Evolutionary conservation across 2,888 invertebrate genomes (phyloP), one percentile per base, ranked within the genome.

Genomic region (Dasysyrphus tricinctus): DNA sequence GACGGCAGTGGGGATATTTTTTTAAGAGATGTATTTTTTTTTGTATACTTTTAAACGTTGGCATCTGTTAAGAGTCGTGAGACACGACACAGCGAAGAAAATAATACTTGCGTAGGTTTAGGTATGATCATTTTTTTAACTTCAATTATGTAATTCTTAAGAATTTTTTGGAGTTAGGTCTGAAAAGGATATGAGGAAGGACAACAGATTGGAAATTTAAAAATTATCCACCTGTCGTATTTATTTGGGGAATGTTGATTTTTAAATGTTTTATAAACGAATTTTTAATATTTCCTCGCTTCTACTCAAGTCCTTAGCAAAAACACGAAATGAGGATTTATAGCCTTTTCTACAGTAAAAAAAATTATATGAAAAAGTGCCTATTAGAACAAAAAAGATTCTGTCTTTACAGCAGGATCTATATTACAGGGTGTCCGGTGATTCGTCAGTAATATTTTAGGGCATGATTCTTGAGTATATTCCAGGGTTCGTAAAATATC

Each of bases 51-150:
- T 54, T 39, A 54, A 69, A 51, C 39, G 39, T 54, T 69, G 77
- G 74, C 85, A 85, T 85, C 81, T 85, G 81, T 77, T 85, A 74
- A 78, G 81, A 81, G 39, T 77, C 85, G 73, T 85, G 80, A 80
- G 81, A 81, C 77, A 78, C 54, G 81, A 69, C 24, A 77, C 67
- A 39, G 32, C 9, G 44, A 47, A 14, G 34, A 65, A 65, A 47
- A 49, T 34, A 24, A 67, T 34, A 67, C 14, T 67, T 16, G 29
- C 47, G 44, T 47, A 49, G 32, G 65, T 65, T 32, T 14, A 29
- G 44, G 44, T 44, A 24, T 1, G 24, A 32, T 47, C 9, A 2
- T 63, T 67, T 37, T 32, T 24, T 39, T 32, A 34, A 34, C 16
- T 42, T 12, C 7, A 34, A 14, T 49, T 67, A 49, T 49, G 65